These are phyloP conservation scores for Papilio helenus DNA, from an alignment of 1,140 invertebrate species.

Conservation along the genomic window DNA sequence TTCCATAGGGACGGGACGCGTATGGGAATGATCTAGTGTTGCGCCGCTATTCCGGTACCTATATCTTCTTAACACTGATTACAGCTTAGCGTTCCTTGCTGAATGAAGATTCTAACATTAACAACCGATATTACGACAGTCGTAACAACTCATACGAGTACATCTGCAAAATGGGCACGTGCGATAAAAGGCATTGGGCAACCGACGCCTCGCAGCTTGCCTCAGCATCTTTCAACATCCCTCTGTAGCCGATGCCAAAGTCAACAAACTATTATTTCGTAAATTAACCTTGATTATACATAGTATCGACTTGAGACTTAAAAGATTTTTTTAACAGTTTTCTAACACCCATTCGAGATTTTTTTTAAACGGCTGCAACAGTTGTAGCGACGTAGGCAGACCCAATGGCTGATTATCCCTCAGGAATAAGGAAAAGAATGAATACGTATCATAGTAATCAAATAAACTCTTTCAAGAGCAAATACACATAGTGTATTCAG, in stretches of 20 bases:
- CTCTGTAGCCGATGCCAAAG: not conserved
- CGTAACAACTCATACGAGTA: not conserved
- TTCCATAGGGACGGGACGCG: too few species aligned
- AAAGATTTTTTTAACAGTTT: not conserved
- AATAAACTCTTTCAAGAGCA: too few species aligned
- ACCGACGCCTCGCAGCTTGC: not conserved
- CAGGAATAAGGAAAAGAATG: not conserved
- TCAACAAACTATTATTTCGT: not conserved
- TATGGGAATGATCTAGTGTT: too few species aligned
- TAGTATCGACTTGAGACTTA: not conserved
- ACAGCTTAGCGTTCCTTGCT: too few species aligned
- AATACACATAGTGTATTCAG: too few species aligned
- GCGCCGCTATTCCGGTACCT: too few species aligned
- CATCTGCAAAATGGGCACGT: not conserved
- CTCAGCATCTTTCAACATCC: slow-evolving; percentile 1
- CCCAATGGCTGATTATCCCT: not conserved
- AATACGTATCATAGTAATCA: too few species aligned
- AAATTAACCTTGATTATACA: not conserved
- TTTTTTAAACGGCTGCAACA: not conserved
- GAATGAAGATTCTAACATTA: not conserved
- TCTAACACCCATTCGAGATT: not conserved
- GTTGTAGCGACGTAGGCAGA: not conserved
- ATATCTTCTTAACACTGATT: too few species aligned
- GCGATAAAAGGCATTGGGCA: slow-evolving; percentile 1
- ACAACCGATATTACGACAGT: not conserved